phyloP scores from a whole-genome alignment of 2,888 invertebrate species.

The Mesopsocus fuscifrons region DNA sequence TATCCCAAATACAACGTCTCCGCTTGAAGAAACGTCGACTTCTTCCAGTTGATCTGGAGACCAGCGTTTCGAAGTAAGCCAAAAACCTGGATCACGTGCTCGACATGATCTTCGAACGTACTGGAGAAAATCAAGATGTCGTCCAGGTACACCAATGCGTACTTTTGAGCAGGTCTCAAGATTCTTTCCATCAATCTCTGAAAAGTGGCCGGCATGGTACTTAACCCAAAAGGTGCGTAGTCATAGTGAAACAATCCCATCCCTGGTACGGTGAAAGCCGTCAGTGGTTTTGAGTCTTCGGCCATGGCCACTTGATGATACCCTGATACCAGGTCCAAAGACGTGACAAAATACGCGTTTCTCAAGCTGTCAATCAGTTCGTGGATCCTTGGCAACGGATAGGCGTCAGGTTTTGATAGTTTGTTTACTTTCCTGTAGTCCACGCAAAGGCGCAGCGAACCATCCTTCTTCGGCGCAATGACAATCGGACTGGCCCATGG shows the following conservation, averaged over 20 bases:
- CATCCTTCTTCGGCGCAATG: constrained; percentile 21
- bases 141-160: not conserved
- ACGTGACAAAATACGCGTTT: constrained; percentile 16
- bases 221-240: constrained; percentile 19
- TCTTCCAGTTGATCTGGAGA: not conserved
- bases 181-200: constrained; percentile 19
- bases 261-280: constrained; percentile 13
- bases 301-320: constrained; percentile 17
- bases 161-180: constrained; percentile 12
- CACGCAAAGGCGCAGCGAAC: constrained; percentile 13
- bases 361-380: constrained; percentile 18
- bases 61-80: not conserved
- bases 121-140: not conserved
- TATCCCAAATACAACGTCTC: not conserved
- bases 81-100: not conserved
- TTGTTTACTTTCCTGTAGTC: constrained; percentile 15
- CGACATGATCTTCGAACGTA: constrained; percentile 1
- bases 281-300: constrained; percentile 15
- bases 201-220: constrained; percentile 20
- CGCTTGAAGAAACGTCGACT: not conserved
- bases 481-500: constrained; percentile 22
- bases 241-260: constrained; percentile 16
- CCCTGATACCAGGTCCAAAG: constrained; percentile 17
- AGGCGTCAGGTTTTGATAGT: constrained; percentile 15
- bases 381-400: constrained; percentile 17